A percentile compares a stretch with the other conserved stretches of the same genome.
These are phyloP conservation scores for Cataglyphis livida DNA, from an alignment of 2,888 invertebrate genomes.

Conservation along the genomic window DNA sequence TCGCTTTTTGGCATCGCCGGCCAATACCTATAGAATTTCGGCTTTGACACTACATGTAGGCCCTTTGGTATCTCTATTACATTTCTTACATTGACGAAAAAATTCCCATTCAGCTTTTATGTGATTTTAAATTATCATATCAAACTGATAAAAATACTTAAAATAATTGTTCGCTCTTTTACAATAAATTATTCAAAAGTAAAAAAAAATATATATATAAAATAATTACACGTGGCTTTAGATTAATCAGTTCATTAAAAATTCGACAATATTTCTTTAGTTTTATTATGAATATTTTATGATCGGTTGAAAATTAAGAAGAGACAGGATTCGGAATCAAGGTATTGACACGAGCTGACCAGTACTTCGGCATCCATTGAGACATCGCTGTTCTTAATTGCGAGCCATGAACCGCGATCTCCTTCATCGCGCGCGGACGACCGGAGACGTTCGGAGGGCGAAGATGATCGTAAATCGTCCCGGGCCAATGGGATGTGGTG, in stretches of 20 bases:
- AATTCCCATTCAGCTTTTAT: background rate
- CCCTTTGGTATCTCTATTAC: background rate
- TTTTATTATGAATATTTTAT: background rate
- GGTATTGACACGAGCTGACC: slow-evolving; percentile 7
- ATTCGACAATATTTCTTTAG: background rate
- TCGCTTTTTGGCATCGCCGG: slow-evolving; percentile 40
- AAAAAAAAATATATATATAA: background rate
- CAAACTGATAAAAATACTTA: slow-evolving; percentile 7
- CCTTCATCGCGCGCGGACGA: slow-evolving; percentile 64
- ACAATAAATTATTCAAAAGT: background rate
- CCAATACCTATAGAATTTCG: background rate
- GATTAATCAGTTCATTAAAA: background rate
- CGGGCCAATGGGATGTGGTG: slow-evolving; percentile 79
- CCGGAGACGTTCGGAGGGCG: slow-evolving; percentile 64
- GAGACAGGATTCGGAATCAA: background rate
- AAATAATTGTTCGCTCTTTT: background rate
- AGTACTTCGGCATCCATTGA: slow-evolving; percentile 66
- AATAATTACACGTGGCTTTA: background rate
- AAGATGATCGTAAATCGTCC: slow-evolving; percentile 72
- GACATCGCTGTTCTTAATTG: slow-evolving; percentile 74
- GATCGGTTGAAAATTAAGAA: background rate
- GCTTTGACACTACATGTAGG: background rate
- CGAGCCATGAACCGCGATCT: slow-evolving; percentile 63
- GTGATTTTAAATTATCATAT: background rate
- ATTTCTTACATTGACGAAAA: background rate